phyloP scores from a whole-genome alignment of 2,113 vertebrate species.

The Pterocles orientalis region DNA sequence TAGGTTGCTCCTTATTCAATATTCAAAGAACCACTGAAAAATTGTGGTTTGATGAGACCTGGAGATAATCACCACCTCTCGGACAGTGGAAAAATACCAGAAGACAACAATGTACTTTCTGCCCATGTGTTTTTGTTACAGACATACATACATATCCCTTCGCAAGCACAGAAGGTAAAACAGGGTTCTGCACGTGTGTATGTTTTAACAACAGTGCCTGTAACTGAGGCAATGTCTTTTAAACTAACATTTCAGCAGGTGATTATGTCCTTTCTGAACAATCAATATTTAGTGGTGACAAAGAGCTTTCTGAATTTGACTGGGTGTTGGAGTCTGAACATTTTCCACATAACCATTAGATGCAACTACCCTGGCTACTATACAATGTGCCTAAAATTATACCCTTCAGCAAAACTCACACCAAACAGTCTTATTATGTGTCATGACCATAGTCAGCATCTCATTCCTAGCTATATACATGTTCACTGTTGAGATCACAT shows the following conservation, averaged over 20 bases:
- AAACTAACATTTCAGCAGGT: not conserved
- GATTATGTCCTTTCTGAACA: not conserved
- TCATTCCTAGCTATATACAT: not conserved
- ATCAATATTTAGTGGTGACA: not conserved
- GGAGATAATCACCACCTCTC: not conserved
- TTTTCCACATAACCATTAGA: not conserved
- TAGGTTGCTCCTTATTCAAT: not conserved
- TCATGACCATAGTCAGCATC: not conserved
- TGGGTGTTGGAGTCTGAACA: not conserved
- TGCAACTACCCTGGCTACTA: not conserved
- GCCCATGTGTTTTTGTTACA: not conserved
- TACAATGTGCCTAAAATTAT: not conserved
- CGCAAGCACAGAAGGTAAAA: not conserved
- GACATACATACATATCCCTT: rapidly evolving
- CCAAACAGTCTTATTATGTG: not conserved
- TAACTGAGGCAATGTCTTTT: not conserved
- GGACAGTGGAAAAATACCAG: not conserved
- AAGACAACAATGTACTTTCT: not conserved
- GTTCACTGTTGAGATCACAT: not conserved
- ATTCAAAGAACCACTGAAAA: not conserved
- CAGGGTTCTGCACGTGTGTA: not conserved
- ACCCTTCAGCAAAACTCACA: not conserved
- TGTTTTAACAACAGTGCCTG: not conserved
- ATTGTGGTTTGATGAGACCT: not conserved
- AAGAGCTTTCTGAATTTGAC: not conserved